Percentiles rank a stretch among this genome's conserved stretches.
phyloP scores from a whole-genome alignment of 2,888 invertebrate species.

The Eutolmus rufibarbis region DNA sequence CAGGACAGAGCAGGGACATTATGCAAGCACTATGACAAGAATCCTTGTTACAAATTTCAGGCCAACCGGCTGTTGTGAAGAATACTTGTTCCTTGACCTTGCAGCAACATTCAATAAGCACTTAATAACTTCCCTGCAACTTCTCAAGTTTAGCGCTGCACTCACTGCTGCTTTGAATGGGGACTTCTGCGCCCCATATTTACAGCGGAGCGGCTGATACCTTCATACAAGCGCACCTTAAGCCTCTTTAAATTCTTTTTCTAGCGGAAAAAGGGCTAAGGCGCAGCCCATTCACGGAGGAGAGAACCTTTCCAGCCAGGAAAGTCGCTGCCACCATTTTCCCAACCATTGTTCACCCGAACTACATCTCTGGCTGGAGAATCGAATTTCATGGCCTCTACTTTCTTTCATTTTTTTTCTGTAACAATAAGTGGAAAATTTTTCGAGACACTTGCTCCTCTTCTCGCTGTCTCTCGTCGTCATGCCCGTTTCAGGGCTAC shows the following conservation, averaged over 20 bases:
- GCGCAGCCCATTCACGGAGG: background rate
- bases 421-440: slow-evolving; percentile 5
- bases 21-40: background rate
- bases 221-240: slow-evolving; percentile 19
- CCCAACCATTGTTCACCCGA: slow-evolving; percentile 9
- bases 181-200: background rate
- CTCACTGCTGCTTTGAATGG: background rate
- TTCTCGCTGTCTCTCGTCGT: background rate
- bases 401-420: slow-evolving; percentile 19
- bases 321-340: slow-evolving; percentile 1
- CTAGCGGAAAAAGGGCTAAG: slow-evolving; percentile 19
- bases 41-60: background rate
- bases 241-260: slow-evolving; percentile 11
- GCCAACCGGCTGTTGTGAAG: background rate
- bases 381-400: slow-evolving; percentile 34
- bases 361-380: background rate
- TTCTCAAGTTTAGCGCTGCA: slow-evolving; percentile 12
- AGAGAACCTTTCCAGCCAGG: background rate
- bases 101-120: slow-evolving; percentile 27
- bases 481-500: background rate
- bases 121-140: slow-evolving; percentile 17
- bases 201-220: background rate
- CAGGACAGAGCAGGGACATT: background rate
- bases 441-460: slow-evolving; percentile 31
- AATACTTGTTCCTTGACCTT: slow-evolving; percentile 22